Evolutionary conservation across 2,888 invertebrate genomes (phyloP), one percentile per base, ranked within the genome.

Genomic region (Rhagium mordax): DNA sequence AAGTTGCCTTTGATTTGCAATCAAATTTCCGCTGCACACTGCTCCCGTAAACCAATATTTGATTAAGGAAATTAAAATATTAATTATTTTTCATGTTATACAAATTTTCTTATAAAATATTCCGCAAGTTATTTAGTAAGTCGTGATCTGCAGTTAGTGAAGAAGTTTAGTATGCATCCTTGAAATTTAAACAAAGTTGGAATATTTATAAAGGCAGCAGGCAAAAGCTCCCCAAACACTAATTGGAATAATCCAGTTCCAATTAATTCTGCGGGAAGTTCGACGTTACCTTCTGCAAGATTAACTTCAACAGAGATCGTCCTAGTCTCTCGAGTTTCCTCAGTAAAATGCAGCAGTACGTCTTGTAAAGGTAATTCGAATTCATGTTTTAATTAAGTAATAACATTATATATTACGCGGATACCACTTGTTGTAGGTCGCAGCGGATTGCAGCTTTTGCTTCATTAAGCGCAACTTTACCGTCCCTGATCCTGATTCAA

Each of bases 231-330:
- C 82, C 79, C 65, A 79, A 83, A 78, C 84, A 84, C 85, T 86
- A 87, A 87, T 86, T 86, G 86, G 85, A 85, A 86, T 87, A 87
- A 87, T 87, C 86, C 86, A 84, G 81, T 85, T 84, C 84, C 85
- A 85, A 86, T 86, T 87, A 86, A 86, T 86, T 87, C 84, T 82
- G 84, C 81, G 84, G 84, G 81, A 83, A 84, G 83, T 84, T 83
- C 85, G 82, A 81, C 84, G 83, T 84, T 84, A 85, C 84, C 85
- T 86, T 84, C 84, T 84, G 84, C 82, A 82, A 84, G 83, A 84
- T 86, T 85, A 84, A 83, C 81, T 79, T 79, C 72, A 71, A 65
- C 71, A 57, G 55, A 59, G 49, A 74, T 72, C 49, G 71, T 51
- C 59, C 8, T 15, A 33, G 62, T 55, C 51, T 67, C 65, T 70